A percentile compares a stretch with the other conserved stretches of the same genome.
These are phyloP conservation scores for Atrichornis clamosus DNA, from an alignment of 2,113 vertebrate species.

Conservation along the genomic window DNA sequence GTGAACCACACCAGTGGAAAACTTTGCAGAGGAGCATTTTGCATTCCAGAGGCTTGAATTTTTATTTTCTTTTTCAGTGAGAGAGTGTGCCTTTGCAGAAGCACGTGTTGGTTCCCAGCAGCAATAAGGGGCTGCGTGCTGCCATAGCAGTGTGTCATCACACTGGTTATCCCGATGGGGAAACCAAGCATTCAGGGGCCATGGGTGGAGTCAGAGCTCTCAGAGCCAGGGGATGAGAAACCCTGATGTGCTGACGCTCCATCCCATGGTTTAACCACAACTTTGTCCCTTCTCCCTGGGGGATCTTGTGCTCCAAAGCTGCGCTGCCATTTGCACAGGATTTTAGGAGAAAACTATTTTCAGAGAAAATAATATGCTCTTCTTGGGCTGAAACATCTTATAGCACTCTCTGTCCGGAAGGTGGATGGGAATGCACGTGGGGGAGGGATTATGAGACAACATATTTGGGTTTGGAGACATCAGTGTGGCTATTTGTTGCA, in stretches of 20 bases:
- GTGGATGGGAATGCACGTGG: background rate
- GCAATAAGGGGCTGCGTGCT: background rate
- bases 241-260: background rate
- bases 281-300: background rate
- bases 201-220: background rate
- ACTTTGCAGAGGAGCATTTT: background rate
- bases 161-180: background rate
- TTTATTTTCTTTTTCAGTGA: background rate
- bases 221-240: background rate
- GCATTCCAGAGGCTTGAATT: background rate
- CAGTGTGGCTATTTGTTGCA: background rate
- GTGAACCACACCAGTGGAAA: rapidly evolving
- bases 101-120: background rate
- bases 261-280: background rate
- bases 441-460: background rate
- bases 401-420: background rate
- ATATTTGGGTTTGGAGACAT: background rate
- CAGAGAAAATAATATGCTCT: background rate
- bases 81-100: background rate
- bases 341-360: background rate
- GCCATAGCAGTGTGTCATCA: background rate
- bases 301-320: background rate
- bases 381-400: background rate
- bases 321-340: rapidly evolving
- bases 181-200: background rate